A percentile compares a stretch with the other conserved stretches of the same genome.
Evolutionary conservation across 2,113 vertebrate species (phyloP).

Genomic region (Rhinoderma darwinii): DNA sequence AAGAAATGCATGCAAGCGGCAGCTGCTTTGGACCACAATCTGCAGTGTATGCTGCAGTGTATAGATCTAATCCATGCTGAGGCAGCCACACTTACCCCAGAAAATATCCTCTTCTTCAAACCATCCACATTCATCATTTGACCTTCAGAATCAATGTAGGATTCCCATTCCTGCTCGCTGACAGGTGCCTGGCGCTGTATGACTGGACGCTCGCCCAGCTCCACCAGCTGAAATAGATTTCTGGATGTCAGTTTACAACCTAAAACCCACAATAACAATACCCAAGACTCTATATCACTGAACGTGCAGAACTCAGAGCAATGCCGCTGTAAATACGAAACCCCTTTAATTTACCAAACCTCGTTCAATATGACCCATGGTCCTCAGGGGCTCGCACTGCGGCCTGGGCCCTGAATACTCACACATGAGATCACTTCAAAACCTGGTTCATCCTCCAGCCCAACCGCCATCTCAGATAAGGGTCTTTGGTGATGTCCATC

Average conservation of each 20-base stretch:
- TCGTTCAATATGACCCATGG: neutral
- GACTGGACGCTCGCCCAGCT: conserved; percentile 78
- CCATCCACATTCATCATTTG: conserved; percentile 73
- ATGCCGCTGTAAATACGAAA: neutral
- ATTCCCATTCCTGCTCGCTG: conserved; percentile 77
- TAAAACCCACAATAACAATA: conserved; percentile 31
- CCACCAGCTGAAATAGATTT: conserved; percentile 72
- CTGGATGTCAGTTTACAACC: conserved; percentile 3
- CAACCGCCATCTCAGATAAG: conserved; percentile 49
- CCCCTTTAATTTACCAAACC: neutral
- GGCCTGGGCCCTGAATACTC: conserved; percentile 63
- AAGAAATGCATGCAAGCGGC: neutral
- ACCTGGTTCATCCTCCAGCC: conserved; percentile 82
- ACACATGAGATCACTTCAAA: conserved; percentile 93
- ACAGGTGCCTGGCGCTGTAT: conserved; percentile 79
- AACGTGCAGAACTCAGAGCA: neutral
- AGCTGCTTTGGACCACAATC: neutral
- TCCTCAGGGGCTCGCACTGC: neutral
- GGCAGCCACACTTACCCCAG: conserved; percentile 76
- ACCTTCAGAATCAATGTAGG: conserved; percentile 80
- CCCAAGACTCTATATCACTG: conserved; percentile 11
- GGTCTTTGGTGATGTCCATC: conserved; percentile 67
- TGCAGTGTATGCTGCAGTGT: conserved; percentile 20
- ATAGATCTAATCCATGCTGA: neutral
- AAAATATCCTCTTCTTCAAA: conserved; percentile 82